phyloP scores from a whole-genome alignment of 2,888 invertebrate species.

The Campopleginae sp. region DNA sequence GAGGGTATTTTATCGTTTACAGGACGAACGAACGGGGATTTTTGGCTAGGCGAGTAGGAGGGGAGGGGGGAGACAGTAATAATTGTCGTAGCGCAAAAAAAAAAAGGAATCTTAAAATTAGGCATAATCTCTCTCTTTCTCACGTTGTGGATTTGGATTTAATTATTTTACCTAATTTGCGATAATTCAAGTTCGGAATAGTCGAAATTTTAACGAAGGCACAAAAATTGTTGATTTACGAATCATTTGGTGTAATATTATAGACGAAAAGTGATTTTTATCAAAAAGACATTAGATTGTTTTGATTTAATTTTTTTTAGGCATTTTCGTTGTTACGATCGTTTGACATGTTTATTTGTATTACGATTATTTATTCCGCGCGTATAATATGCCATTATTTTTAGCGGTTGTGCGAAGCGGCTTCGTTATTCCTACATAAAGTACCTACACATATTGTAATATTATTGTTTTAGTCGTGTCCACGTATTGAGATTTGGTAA shows the following conservation, averaged over 20 bases:
- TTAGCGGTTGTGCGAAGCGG: conserved; percentile 56
- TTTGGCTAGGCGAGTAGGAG: not conserved
- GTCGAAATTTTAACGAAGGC: conserved; percentile 68
- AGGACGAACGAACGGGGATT: conserved; percentile 28
- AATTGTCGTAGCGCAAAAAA: conserved; percentile 73
- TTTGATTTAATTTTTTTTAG: conserved; percentile 26
- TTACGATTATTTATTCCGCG: conserved; percentile 39
- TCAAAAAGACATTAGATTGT: conserved; percentile 38
- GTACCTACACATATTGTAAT: conserved; percentile 73
- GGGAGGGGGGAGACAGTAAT: conserved; percentile 37
- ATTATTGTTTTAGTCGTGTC: conserved; percentile 71
- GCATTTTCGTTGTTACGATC: conserved; percentile 42
- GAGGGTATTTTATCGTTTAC: conserved; percentile 60
- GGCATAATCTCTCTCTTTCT: conserved; percentile 57
- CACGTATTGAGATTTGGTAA: conserved; percentile 22
- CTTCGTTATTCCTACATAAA: conserved; percentile 68
- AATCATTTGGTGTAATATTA: conserved; percentile 35
- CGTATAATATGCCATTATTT: conserved; percentile 47
- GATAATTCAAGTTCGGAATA: conserved; percentile 40
- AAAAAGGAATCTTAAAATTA: conserved; percentile 65
- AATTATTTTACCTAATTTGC: conserved; percentile 54
- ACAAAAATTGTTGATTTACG: conserved; percentile 64
- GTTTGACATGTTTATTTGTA: conserved; percentile 31
- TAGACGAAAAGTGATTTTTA: conserved; percentile 27
- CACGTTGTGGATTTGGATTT: conserved; percentile 59